Conservation (phyloP, 1,140 invertebrate genomes). For the Spodoptera frugiperda region DNA sequence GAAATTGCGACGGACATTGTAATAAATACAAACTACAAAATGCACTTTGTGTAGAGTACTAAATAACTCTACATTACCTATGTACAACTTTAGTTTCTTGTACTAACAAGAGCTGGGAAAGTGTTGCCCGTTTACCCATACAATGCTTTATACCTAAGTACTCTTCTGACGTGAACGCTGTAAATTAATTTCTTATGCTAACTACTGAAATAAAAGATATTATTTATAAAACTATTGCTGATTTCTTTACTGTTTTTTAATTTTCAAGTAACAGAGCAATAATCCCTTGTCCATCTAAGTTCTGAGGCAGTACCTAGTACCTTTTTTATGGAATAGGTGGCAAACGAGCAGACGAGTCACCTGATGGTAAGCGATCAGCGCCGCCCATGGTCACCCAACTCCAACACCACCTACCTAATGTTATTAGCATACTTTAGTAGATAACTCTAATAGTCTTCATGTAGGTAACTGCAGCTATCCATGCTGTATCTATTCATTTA, state of each 20-base stretch:
- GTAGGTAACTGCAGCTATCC: too few species aligned
- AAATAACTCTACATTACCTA: conserved; percentile 8
- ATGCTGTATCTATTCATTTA: too few species aligned
- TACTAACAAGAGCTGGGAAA: conserved; percentile 14
- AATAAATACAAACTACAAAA: conserved; percentile 36
- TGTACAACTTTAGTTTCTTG: conserved; percentile 15
- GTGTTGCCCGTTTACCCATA: conserved; percentile 17
- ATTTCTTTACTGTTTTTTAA: neutral
- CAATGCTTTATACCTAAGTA: neutral
- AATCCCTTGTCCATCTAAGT: too few species aligned
- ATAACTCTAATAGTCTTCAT: too few species aligned
- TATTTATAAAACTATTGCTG: conserved; percentile 17
- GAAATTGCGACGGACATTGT: conserved; percentile 4
- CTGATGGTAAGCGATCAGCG: too few species aligned
- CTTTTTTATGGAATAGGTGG: too few species aligned
- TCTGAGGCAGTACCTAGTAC: too few species aligned
- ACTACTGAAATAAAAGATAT: conserved; percentile 39
- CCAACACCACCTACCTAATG: too few species aligned
- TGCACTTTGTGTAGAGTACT: conserved; percentile 23
- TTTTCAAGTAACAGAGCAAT: neutral
- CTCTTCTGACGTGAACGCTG: conserved; percentile 18
- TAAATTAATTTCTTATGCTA: conserved; percentile 31
- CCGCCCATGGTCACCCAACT: too few species aligned
- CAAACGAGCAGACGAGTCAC: too few species aligned
- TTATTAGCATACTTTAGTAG: too few species aligned